Percentiles rank a stretch among this genome's conserved stretches.
phyloP scores from a whole-genome alignment of 2,113 vertebrate species.

The Nothobranchius kuhntae region DNA sequence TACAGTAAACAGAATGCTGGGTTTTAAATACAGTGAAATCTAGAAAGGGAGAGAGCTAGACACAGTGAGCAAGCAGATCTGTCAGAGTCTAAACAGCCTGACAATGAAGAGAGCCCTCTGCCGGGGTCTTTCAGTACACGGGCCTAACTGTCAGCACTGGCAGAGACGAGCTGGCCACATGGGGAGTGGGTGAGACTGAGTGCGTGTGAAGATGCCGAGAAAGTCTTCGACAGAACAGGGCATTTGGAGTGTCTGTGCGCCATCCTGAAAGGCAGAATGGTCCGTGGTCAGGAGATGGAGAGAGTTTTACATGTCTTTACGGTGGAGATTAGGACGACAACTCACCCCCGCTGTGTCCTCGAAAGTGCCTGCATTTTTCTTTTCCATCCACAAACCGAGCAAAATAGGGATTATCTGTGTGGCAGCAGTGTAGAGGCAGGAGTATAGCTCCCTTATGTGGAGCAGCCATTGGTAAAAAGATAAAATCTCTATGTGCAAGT shows the following conservation, averaged over 20 bases:
- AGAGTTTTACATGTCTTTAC: slow-evolving; percentile 37
- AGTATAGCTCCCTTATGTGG: slow-evolving; percentile 15
- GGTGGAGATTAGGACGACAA: slow-evolving; percentile 38
- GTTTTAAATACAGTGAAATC: slow-evolving; percentile 69
- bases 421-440: slow-evolving; percentile 10
- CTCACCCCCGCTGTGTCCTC: slow-evolving; percentile 24
- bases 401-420: slow-evolving; percentile 28
- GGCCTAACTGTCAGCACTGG: slow-evolving; percentile 56
- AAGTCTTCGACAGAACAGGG: slow-evolving; percentile 47
- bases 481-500: not conserved
- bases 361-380: slow-evolving; percentile 3
- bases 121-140: slow-evolving; percentile 46
- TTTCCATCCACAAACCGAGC: slow-evolving; percentile 9
- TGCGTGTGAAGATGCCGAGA: slow-evolving; percentile 65
- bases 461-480: slow-evolving; percentile 19
- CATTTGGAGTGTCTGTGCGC: slow-evolving; percentile 46
- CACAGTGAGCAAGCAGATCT: slow-evolving; percentile 44
- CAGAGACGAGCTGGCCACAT: slow-evolving; percentile 54
- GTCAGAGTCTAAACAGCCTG: slow-evolving; percentile 64
- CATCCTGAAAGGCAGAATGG: slow-evolving; percentile 47
- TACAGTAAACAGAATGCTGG: slow-evolving; percentile 79
- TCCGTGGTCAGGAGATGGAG: slow-evolving; percentile 44
- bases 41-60: slow-evolving; percentile 33
- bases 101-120: slow-evolving; percentile 44
- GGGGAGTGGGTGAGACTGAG: slow-evolving; percentile 67